phyloP scores from a whole-genome alignment of 2,888 invertebrate genomes.

The Gasteruption jaculator region DNA sequence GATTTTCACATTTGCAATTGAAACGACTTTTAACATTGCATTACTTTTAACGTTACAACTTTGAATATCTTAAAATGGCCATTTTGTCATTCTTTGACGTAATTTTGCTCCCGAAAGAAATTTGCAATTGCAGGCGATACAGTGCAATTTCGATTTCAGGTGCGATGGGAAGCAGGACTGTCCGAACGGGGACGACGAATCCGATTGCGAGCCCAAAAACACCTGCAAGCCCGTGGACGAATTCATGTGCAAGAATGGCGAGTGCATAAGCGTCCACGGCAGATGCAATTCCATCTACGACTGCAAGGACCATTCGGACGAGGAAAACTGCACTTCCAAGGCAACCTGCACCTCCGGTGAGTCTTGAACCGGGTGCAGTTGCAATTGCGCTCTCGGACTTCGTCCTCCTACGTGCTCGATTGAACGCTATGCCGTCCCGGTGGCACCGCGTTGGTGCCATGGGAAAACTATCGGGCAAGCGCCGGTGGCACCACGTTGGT shows the following conservation, averaged over 20 bases:
- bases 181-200: slow-evolving; percentile 57
- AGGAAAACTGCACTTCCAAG: slow-evolving; percentile 53
- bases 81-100: too few relatives aligned
- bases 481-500: too few relatives aligned
- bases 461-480: too few relatives aligned
- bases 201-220: slow-evolving; percentile 49
- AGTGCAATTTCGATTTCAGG: slow-evolving; percentile 25
- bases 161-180: slow-evolving; percentile 59
- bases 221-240: slow-evolving; percentile 50
- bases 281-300: slow-evolving; percentile 57
- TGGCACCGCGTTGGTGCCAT: too few relatives aligned
- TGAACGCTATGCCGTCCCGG: too few relatives aligned
- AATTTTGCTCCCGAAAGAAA: neutral
- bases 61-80: too few relatives aligned
- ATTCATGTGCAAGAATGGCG: slow-evolving; percentile 56
- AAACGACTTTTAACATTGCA: too few relatives aligned
- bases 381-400: too few relatives aligned
- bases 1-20: too few relatives aligned
- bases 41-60: too few relatives aligned
- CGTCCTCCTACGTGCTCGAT: too few relatives aligned
- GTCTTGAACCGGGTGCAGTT: too few relatives aligned
- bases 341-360: slow-evolving; percentile 24
- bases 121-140: neutral
- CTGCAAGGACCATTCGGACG: slow-evolving; percentile 60
- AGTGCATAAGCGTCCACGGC: slow-evolving; percentile 51